Evolutionary conservation across 2,888 invertebrate species (phyloP), one percentile per base, ranked within the genome.

Genomic region (Drosophila yooni): DNA sequence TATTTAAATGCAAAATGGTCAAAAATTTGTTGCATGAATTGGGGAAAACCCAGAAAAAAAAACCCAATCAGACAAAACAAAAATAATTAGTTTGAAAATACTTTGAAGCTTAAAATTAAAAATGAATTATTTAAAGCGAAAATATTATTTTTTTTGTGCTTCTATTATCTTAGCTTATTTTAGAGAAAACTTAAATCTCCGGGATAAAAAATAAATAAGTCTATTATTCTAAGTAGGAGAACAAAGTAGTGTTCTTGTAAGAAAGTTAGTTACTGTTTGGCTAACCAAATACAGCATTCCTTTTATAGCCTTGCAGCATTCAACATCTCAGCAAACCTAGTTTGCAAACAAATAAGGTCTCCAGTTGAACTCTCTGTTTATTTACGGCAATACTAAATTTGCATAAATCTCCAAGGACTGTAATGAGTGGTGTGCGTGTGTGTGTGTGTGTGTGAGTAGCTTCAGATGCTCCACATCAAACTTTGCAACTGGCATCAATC

Each of bases 401-500:
- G 64, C 72, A 68, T 69, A 59, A 73, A 53, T 76, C 77, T 65
- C 38, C n/a, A 56, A 67, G 63, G 69, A 77, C 63, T 67, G 59
- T 57, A 63, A 53, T 70, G 59, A 36, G 58, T 50, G 36, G 31
- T 15, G 31, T 31, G 59, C 51, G 43, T n/a, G 52, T 21, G 21
- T 21, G 43, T 5, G 40, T 40, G n/a, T 1, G 43, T 3, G 46
- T 46, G 46, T 15, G 46, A 27, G 38, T 48, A 15, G 36, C 36
- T 48, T 25, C 43, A 63, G 21, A 50, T 33, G 48, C 34, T 51
- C 33, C 48, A 54, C 56, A 60, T 73, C 61, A 79, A 74, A 82
- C 46, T 83, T 83, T 68, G 72, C 57, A 77, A 70, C 74, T 72
- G 76, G 64, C 80, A 80, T 82, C 80, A 84, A 84, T 82, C 84